Conservation (phyloP, 2,113 vertebrate species). For the Nymphicus hollandicus region DNA sequence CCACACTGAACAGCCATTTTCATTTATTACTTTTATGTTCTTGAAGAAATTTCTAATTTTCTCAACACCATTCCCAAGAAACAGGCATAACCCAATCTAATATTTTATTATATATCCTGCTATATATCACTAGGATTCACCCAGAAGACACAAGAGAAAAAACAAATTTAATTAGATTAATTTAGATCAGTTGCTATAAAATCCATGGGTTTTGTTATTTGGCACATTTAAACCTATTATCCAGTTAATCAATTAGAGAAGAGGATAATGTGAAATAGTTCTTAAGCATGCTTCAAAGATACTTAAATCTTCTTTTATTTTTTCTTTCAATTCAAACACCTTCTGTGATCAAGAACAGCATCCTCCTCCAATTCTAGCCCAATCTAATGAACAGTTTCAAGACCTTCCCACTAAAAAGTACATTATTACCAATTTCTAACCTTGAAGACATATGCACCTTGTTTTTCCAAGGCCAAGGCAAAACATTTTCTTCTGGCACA, state of each 20-base stretch:
- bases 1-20: neutral
- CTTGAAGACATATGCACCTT: neutral
- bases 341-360: neutral
- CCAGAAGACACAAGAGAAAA: neutral
- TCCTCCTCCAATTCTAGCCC: neutral
- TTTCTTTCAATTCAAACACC: conserved; percentile 8
- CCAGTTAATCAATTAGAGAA: conserved; percentile 59
- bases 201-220: conserved; percentile 56
- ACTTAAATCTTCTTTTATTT: conserved; percentile 15
- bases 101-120: neutral
- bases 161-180: conserved; percentile 53
- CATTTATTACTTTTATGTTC: neutral
- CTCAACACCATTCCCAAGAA: neutral
- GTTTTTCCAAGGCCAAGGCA: neutral
- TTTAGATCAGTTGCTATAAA: conserved; percentile 44
- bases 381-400: neutral
- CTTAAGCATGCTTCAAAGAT: conserved; percentile 29
- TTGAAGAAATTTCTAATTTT: neutral
- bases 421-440: neutral
- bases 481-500: neutral
- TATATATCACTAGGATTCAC: neutral
- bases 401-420: neutral
- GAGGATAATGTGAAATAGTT: conserved; percentile 43
- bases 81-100: neutral
- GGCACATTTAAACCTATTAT: conserved; percentile 64